Percentiles rank a stretch among this genome's conserved stretches.
Evolutionary conservation across 2,113 vertebrate species (phyloP).

Genomic region (Neolamprologus toae): DNA sequence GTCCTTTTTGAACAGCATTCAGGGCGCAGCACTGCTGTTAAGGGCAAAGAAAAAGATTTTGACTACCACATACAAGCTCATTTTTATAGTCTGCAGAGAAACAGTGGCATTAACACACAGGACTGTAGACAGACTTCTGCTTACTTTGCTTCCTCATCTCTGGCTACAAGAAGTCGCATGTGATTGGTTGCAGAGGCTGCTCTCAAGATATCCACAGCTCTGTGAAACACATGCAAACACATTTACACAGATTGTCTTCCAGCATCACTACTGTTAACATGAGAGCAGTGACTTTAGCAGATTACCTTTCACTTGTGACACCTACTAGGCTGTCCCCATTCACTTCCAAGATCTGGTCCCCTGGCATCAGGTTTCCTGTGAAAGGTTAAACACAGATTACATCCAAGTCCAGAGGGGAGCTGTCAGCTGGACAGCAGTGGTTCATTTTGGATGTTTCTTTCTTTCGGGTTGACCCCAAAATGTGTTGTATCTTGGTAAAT

Average conservation of each 20-base stretch:
- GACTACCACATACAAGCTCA: neutral
- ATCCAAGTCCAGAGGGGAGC: neutral
- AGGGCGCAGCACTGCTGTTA: accelerated
- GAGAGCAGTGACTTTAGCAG: neutral
- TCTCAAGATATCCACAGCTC: constrained; percentile 85
- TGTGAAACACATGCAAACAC: constrained; percentile 32
- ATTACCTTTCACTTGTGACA: constrained; percentile 84
- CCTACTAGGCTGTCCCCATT: constrained; percentile 84
- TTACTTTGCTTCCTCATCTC: constrained; percentile 84
- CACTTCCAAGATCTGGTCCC: constrained; percentile 90
- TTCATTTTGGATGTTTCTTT: neutral
- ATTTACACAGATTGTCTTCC: neutral
- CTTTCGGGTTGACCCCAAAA: neutral
- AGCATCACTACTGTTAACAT: neutral
- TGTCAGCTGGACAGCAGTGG: neutral
- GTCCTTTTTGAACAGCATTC: neutral
- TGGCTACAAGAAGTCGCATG: constrained; percentile 85
- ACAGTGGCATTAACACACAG: neutral
- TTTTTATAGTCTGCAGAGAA: neutral
- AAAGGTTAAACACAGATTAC: neutral
- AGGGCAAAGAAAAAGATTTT: neutral
- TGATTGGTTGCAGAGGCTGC: constrained; percentile 81
- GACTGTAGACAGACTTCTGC: neutral
- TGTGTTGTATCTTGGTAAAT: neutral
- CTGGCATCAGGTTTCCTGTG: constrained; percentile 81